Conservation (phyloP, 2,113 vertebrate genomes). For the Pycnonotus jocosus region DNA sequence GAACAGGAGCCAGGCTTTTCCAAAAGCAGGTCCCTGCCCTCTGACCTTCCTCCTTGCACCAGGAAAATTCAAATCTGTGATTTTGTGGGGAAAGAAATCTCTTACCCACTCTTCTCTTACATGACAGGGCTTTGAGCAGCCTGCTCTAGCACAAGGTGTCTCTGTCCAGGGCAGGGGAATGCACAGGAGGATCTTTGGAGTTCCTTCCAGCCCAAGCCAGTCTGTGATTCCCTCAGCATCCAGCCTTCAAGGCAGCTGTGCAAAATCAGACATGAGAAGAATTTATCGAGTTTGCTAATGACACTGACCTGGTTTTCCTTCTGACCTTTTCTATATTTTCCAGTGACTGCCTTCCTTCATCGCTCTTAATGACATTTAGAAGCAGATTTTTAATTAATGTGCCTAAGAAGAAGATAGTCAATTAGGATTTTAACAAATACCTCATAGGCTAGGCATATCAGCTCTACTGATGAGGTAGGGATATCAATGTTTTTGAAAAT, state of each 20-base stretch:
- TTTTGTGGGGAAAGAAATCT: background rate
- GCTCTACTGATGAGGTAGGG: background rate
- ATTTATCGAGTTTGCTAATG: background rate
- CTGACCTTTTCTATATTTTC: slow-evolving; percentile 18
- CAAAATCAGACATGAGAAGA: background rate
- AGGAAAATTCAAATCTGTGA: background rate
- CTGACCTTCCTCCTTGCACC: background rate
- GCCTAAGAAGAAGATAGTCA: background rate
- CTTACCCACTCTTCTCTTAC: background rate
- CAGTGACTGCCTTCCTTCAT: background rate
- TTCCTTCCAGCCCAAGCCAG: background rate
- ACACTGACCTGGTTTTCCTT: background rate
- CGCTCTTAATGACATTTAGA: background rate
- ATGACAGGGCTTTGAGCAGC: background rate
- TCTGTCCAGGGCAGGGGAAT: fast-evolving
- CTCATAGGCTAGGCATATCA: background rate
- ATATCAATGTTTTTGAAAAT: background rate
- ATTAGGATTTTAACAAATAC: slow-evolving; percentile 1
- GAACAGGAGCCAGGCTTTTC: background rate
- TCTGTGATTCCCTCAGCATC: background rate
- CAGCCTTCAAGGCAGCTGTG: background rate
- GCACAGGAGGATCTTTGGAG: background rate
- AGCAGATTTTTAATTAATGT: slow-evolving; percentile 14
- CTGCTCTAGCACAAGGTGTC: background rate
- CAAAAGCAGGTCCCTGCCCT: background rate